Evolutionary conservation across 2,113 vertebrate species (phyloP), one percentile per base, ranked within the genome.

Genomic region (Brienomyrus brachyistius): DNA sequence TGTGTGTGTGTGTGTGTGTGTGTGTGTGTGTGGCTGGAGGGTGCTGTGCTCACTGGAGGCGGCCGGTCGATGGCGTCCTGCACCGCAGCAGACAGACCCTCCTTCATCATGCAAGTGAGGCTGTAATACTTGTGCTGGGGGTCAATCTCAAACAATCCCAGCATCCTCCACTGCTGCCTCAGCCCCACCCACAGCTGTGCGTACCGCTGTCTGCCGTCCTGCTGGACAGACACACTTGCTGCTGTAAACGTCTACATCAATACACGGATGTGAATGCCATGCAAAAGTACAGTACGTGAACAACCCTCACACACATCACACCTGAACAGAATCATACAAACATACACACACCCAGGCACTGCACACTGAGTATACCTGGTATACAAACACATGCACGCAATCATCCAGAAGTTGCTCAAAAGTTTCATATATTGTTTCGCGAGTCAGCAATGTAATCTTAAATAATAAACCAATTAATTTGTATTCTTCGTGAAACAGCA

Each of bases 141-240:
- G 85, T 96, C 94, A 0, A 98, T 97, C 93, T 98, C 97, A 92
- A 98, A 98, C 89, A 98, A 92, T 19, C 97, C 97, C 27, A 97
- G 90, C n/a, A 97, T 94, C 21, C 95, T 95, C 95, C 97, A 97
- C 89, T 96, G 96, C 87, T 97, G 95, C 83, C 95, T 93, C 21
- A 97, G 89, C 1, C 94, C 94, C 89, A 95, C 95, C 92, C 98
- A 95, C 77, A 94, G 70, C 88, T 87, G 1, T 11, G 91, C 4
- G 0, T 56, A 3, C 77, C 31, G 7, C 56, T 23, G 15, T 90
- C 91, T 15, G 91, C 90, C 90, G 74, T 89, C 83, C 62, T 70
- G 27, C 62, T 94, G 77, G 23, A 66, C 52, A 85, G 54, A 82
- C 62, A 84, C 56, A 51, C 89, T 13, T n/a, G 15, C 11, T 27